Conservation (phyloP, 2,888 invertebrate genomes). For the Didymodactylos carnosus region DNA sequence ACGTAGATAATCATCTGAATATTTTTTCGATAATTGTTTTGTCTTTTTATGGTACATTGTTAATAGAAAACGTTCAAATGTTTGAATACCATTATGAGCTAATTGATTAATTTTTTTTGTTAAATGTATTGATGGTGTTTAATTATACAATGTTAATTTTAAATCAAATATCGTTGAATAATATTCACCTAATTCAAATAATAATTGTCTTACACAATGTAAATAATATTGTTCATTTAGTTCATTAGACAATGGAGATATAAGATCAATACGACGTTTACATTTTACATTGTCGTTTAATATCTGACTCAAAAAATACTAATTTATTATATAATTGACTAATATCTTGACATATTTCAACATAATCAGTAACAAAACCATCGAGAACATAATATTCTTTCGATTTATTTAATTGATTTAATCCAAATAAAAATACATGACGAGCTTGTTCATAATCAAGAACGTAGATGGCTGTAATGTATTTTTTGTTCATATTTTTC, state of each 20-base stretch:
- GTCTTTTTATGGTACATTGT: conserved; percentile 42
- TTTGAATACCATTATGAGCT: conserved; percentile 42
- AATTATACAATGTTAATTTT: conserved; percentile 43
- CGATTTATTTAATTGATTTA: conserved; percentile 56
- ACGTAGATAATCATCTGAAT: conserved; percentile 39
- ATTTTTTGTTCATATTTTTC: conserved; percentile 17
- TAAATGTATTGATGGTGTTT: conserved; percentile 41
- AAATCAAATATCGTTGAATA: conserved; percentile 50
- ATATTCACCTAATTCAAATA: conserved; percentile 62
- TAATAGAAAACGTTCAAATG: conserved; percentile 52
- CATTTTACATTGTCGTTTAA: conserved; percentile 64
- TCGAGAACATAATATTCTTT: conserved; percentile 65
- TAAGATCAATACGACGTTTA: conserved; percentile 59
- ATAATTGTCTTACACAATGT: conserved; percentile 57
- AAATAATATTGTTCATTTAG: conserved; percentile 70
- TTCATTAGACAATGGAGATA: conserved; percentile 55
- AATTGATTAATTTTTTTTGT: conserved; percentile 57
- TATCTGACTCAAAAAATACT: conserved; percentile 64
- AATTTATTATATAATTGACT: conserved; percentile 40
- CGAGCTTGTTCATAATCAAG: conserved; percentile 56
- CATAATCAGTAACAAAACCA: conserved; percentile 64
- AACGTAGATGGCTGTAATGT: conserved; percentile 25
- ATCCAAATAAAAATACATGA: conserved; percentile 53
- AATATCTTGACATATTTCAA: conserved; percentile 45
- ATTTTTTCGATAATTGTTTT: conserved; percentile 38